These are phyloP conservation scores for Raja brachyura DNA, from an alignment of 2,113 vertebrate species.

Conservation along the genomic window DNA sequence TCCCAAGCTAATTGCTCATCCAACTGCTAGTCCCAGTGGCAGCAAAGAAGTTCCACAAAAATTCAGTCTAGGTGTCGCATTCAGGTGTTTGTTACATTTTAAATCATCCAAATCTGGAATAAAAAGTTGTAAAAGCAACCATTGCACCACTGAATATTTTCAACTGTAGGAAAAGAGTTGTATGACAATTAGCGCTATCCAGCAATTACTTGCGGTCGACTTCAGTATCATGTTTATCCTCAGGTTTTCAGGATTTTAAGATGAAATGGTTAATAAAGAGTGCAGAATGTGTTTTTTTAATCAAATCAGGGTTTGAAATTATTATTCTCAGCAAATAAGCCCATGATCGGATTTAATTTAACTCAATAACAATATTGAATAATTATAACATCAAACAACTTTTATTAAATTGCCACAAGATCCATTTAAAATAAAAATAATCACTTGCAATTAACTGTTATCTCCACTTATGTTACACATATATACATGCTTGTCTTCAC, in stretches of 20 bases:
- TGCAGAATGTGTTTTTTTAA: background rate
- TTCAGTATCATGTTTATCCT: background rate
- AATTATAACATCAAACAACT: background rate
- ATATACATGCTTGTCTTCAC: background rate
- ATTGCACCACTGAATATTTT: background rate
- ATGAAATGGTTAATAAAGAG: background rate
- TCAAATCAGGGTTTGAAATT: background rate
- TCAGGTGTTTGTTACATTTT: background rate
- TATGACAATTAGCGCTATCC: background rate
- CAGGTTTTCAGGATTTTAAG: background rate
- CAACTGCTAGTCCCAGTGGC: too few relatives aligned
- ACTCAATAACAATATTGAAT: background rate
- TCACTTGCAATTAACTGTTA: background rate
- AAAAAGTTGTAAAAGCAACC: background rate
- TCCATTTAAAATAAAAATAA: background rate
- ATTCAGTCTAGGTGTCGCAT: too few relatives aligned
- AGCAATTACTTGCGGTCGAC: background rate
- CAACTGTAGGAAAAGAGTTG: background rate
- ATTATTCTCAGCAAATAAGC: background rate
- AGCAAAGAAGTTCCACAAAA: too few relatives aligned
- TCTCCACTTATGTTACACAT: background rate
- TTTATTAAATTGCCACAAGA: conserved; percentile 8
- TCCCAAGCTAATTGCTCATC: too few relatives aligned
- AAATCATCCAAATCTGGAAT: background rate
- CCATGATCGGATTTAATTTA: background rate